These are phyloP conservation scores for Aradophagus sp. DNA, from an alignment of 1,140 invertebrate species.

Conservation along the genomic window DNA sequence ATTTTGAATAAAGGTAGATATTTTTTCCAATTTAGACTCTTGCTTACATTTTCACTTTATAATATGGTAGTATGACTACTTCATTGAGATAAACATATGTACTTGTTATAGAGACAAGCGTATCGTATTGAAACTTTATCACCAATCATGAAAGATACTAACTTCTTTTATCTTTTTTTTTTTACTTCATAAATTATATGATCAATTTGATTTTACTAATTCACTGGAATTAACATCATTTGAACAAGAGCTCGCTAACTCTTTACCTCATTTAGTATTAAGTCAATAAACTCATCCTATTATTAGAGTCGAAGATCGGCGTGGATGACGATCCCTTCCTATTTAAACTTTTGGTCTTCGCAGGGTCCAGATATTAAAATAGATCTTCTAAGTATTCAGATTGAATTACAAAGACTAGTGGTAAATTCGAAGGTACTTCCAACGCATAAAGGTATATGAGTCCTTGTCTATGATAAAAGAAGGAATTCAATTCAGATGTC, in stretches of 20 bases:
- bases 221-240: constrained; percentile 25
- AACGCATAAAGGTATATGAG: constrained; percentile 1
- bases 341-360: constrained; percentile 16
- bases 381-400: constrained; percentile 36
- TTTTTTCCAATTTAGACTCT: too few relatives aligned
- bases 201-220: constrained; percentile 12
- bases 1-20: too few relatives aligned
- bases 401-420: constrained; percentile 33
- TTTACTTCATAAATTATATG: too few relatives aligned
- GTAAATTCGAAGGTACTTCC: constrained; percentile 9
- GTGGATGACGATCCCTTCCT: constrained; percentile 28
- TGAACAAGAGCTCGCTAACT: constrained; percentile 29
- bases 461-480: not conserved
- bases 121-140: too few relatives aligned
- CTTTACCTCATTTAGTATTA: constrained; percentile 44
- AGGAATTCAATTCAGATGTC: too few relatives aligned
- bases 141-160: too few relatives aligned
- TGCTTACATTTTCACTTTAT: too few relatives aligned
- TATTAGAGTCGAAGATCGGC: constrained; percentile 28
- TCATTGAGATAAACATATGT: too few relatives aligned
- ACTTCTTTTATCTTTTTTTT: too few relatives aligned
- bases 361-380: constrained; percentile 37
- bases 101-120: too few relatives aligned
- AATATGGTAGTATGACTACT: too few relatives aligned
- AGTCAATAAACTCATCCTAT: constrained; percentile 50